Percentiles rank a stretch among this genome's conserved stretches.
Conservation (phyloP, 2,113 vertebrate species). For the Malurus melanocephalus region DNA sequence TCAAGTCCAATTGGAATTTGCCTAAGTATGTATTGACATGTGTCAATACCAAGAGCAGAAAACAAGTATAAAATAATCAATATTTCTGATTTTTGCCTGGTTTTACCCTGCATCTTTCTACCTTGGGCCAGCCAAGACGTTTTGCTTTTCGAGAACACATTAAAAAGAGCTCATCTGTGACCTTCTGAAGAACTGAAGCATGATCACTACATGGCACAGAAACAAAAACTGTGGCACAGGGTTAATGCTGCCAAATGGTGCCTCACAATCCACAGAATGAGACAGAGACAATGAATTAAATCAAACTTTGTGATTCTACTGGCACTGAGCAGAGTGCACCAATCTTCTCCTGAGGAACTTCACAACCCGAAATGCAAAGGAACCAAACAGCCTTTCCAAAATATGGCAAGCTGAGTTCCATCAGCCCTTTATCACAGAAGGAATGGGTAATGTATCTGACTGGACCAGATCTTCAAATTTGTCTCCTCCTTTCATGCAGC, state of each 20-base stretch:
- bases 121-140: constrained; percentile 34
- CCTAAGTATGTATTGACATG: neutral
- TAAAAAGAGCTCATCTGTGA: neutral
- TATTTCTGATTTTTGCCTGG: neutral
- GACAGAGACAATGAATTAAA: neutral
- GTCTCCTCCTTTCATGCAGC: neutral
- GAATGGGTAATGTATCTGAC: neutral
- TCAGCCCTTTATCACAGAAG: neutral
- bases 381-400: neutral
- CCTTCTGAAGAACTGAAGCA: neutral
- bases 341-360: neutral
- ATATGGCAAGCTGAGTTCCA: neutral
- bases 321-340: neutral
- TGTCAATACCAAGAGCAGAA: constrained; percentile 14
- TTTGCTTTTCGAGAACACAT: neutral
- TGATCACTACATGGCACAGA: neutral
- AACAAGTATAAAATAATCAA: neutral
- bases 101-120: neutral
- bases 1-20: neutral
- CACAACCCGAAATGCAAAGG: neutral
- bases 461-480: neutral
- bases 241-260: neutral
- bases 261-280: neutral
- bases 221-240: neutral
- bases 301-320: neutral